Conservation (phyloP, 2,888 invertebrate genomes). For the Drosophila paucipuncta region DNA sequence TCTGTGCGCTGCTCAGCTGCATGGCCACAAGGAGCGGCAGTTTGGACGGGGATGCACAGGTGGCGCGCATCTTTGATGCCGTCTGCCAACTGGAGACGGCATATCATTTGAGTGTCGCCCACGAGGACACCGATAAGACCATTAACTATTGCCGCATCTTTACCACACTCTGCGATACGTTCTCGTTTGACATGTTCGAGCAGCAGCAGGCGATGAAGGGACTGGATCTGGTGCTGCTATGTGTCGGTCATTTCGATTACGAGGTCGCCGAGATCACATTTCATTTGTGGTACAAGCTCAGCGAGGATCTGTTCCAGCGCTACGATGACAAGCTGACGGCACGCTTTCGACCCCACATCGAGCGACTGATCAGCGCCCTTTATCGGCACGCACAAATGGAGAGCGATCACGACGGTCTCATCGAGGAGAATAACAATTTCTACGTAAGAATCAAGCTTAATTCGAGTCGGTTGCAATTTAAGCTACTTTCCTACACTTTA, state of each 20-base stretch:
- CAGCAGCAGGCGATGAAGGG: conserved; percentile 89
- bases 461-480: not conserved
- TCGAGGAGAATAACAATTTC: conserved; percentile 94
- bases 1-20: conserved; percentile 93
- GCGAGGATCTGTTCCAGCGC: conserved; percentile 96
- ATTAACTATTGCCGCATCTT: conserved; percentile 97
- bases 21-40: conserved; percentile 89
- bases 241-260: conserved; percentile 98
- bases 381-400: conserved; percentile 98
- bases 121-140: conserved; percentile 97
- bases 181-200: conserved; percentile 92
- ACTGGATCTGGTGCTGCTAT: conserved; percentile 94
- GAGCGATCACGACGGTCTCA: conserved; percentile 94
- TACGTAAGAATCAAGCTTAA: conserved; percentile 85
- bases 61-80: conserved; percentile 89
- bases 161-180: conserved; percentile 94
- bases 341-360: conserved; percentile 95
- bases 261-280: conserved; percentile 98
- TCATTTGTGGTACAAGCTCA: conserved; percentile 97
- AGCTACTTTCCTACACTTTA: too few species aligned
- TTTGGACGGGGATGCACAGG: conserved; percentile 90
- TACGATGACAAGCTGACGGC: conserved; percentile 92
- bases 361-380: conserved; percentile 94
- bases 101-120: conserved; percentile 95
- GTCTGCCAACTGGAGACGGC: conserved; percentile 92